Conservation (phyloP, 92 coral and sea anemone genomes). For the Porites evermanni region DNA sequence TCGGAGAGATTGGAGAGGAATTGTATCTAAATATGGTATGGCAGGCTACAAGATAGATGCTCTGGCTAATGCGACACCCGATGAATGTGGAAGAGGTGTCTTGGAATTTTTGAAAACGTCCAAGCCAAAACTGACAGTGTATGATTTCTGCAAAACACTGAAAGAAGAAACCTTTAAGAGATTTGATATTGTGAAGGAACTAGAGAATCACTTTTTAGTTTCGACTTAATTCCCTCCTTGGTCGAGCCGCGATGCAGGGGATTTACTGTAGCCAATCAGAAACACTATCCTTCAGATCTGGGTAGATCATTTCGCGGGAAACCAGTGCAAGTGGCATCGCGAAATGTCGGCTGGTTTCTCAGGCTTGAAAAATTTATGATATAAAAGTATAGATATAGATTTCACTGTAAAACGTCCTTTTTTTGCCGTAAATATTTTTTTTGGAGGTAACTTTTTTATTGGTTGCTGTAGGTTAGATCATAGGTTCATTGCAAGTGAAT, state of each 20-base stretch:
- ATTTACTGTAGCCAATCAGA: background rate
- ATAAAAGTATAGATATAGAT: too few species aligned
- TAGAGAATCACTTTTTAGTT: background rate
- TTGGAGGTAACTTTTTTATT: too few species aligned
- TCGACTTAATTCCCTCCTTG: too few species aligned
- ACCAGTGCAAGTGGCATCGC: too few species aligned
- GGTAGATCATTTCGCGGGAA: background rate
- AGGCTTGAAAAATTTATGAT: too few species aligned
- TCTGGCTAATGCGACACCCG: background rate
- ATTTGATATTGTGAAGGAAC: slow-evolving; percentile 2
- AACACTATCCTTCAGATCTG: background rate
- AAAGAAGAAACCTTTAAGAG: slow-evolving; percentile 3
- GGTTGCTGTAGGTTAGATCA: too few species aligned
- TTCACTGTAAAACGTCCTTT: too few species aligned
- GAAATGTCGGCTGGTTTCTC: too few species aligned
- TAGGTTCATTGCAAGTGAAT: too few species aligned
- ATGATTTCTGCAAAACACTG: background rate
- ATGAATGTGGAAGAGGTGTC: background rate
- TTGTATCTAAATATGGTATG: background rate
- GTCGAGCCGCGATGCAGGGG: background rate
- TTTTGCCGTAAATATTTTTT: too few species aligned
- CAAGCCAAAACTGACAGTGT: slow-evolving; percentile 5
- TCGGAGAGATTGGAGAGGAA: background rate
- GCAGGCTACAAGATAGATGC: background rate
- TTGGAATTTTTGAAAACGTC: background rate